A percentile compares a stretch with the other conserved stretches of the same genome.
Evolutionary conservation across 2,888 invertebrate species (phyloP).

Genomic region (Ashinkailepas kermadecensis): DNA sequence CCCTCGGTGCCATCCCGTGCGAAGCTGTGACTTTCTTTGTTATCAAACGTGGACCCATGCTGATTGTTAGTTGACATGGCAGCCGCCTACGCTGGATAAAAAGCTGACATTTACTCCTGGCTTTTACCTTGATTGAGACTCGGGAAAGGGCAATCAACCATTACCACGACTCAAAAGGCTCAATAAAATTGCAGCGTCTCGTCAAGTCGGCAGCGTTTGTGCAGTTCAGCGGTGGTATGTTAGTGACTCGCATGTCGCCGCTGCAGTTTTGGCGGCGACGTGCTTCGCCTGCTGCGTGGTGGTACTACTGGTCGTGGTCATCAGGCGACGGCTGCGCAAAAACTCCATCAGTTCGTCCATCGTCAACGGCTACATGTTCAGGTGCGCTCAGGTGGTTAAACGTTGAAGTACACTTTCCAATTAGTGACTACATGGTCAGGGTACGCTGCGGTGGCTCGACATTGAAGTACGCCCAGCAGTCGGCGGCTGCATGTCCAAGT

Average conservation of each 20-base stretch:
- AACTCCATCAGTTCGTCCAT: neutral
- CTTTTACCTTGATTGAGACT: neutral
- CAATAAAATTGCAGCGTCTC: too few species aligned
- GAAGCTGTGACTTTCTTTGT: too few species aligned
- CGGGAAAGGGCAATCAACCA: neutral
- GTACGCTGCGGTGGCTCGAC: too few species aligned
- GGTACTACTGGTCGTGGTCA: neutral
- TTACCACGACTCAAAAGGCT: too few species aligned
- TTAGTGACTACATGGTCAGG: too few species aligned
- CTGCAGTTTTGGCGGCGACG: neutral
- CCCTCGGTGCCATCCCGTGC: too few species aligned
- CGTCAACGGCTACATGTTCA: slow-evolving; percentile 12
- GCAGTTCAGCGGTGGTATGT: neutral
- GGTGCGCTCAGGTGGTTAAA: neutral
- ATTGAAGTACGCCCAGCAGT: too few species aligned
- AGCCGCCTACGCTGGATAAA: neutral
- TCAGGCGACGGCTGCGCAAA: neutral
- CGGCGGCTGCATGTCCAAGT: too few species aligned
- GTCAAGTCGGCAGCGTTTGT: neutral
- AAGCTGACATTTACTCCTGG: neutral
- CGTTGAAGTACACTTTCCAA: too few species aligned
- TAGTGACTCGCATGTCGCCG: neutral
- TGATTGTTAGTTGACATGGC: too few species aligned
- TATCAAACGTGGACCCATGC: too few species aligned
- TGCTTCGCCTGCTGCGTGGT: neutral